Percentiles rank a stretch among this genome's conserved stretches.
Evolutionary conservation across 2,113 vertebrate species (phyloP).

Genomic region (Isurus oxyrinchus): DNA sequence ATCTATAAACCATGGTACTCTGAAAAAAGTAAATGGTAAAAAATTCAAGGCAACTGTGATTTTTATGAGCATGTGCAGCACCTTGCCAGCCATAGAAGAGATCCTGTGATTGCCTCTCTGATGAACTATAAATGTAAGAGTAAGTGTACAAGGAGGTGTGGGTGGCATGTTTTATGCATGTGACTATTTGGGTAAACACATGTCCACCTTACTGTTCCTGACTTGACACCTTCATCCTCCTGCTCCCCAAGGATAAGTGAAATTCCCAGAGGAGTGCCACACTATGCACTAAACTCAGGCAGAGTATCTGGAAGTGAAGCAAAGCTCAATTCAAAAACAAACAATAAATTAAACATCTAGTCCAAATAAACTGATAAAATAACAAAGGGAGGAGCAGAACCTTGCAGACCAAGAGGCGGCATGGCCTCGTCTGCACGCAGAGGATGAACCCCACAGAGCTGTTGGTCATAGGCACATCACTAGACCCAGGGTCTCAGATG

Average conservation of each 20-base stretch:
- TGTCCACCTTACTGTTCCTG: neutral
- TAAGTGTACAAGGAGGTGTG: too few species aligned
- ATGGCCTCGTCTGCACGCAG: too few species aligned
- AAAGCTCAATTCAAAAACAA: neutral
- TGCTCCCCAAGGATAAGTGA: neutral
- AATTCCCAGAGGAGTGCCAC: neutral
- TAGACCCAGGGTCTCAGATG: too few species aligned
- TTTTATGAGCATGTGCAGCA: too few species aligned
- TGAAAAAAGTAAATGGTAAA: too few species aligned
- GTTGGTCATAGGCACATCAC: too few species aligned
- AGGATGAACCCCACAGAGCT: too few species aligned
- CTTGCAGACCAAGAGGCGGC: too few species aligned
- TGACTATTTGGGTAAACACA: neutral
- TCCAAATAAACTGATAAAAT: neutral
- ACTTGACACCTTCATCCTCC: neutral
- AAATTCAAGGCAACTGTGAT: too few species aligned
- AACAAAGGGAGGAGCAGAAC: neutral
- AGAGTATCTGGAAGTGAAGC: neutral
- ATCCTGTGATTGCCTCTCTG: too few species aligned
- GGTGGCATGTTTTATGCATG: neutral
- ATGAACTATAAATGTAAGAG: neutral
- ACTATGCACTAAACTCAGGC: neutral
- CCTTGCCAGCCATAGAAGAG: too few species aligned
- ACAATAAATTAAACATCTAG: neutral
- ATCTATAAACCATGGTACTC: too few species aligned